These are phyloP conservation scores for Mycetomoellerius zeteki DNA, from an alignment of 1,140 invertebrate genomes.

Conservation along the genomic window DNA sequence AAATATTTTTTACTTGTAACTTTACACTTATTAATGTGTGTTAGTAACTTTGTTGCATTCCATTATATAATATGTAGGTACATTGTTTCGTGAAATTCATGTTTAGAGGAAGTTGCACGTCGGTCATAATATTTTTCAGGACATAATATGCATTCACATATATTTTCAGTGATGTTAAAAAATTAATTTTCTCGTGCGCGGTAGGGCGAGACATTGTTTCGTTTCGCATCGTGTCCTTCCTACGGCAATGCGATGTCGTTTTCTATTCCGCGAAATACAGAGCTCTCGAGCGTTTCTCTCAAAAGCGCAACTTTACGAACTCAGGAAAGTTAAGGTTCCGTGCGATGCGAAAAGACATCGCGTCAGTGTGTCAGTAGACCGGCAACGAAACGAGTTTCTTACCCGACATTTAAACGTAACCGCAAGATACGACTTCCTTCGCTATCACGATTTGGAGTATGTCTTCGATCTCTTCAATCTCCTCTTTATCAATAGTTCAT, in stretches of 20 bases:
- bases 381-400: slow-evolving; percentile 71
- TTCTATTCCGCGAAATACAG: slow-evolving; percentile 51
- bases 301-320: slow-evolving; percentile 65
- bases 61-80: background rate
- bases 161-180: slow-evolving; percentile 56
- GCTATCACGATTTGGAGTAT: slow-evolving; percentile 31
- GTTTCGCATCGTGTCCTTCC: slow-evolving; percentile 42
- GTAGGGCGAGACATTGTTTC: slow-evolving; percentile 30
- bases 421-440: slow-evolving; percentile 59
- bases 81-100: slow-evolving; percentile 23
- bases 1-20: background rate
- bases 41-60: background rate
- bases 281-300: slow-evolving; percentile 58
- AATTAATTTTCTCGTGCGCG: slow-evolving; percentile 53
- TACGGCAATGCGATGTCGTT: slow-evolving; percentile 19
- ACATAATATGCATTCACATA: slow-evolving; percentile 40
- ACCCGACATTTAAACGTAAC: slow-evolving; percentile 66
- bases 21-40: background rate
- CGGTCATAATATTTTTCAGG: slow-evolving; percentile 35
- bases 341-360: slow-evolving; percentile 39
- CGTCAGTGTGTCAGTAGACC: slow-evolving; percentile 80
- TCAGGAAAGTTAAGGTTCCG: slow-evolving; percentile 71
- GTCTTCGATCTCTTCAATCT: slow-evolving; percentile 27
- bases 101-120: slow-evolving; percentile 26
- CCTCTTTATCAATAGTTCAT: background rate